Percentiles rank a stretch among this genome's conserved stretches.
These are phyloP conservation scores for Drosophila sucinea DNA, from an alignment of 1,140 invertebrate species.

Conservation along the genomic window DNA sequence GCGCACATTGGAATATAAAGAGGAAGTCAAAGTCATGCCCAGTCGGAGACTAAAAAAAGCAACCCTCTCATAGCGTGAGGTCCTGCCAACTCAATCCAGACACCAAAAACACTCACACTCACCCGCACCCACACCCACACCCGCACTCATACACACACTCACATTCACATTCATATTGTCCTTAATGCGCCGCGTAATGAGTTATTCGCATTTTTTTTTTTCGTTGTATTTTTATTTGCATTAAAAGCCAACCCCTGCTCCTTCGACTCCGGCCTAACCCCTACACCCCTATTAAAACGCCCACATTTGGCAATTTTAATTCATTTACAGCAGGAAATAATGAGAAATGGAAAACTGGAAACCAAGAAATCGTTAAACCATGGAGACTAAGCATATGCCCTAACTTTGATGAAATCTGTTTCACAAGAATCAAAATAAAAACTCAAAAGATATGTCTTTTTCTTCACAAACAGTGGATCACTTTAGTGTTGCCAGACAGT, in stretches of 20 bases:
- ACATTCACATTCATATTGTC: conserved; percentile 52
- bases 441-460: too few species aligned
- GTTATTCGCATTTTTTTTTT: conserved; percentile 80
- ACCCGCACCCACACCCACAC: conserved; percentile 27
- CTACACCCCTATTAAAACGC: conserved; percentile 35
- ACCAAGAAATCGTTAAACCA: not conserved
- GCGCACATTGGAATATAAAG: conserved; percentile 17
- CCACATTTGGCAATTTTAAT: conserved; percentile 78
- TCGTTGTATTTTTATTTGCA: conserved; percentile 59
- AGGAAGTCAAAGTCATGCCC: conserved; percentile 77
- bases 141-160: conserved; percentile 28
- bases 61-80: conserved; percentile 64
- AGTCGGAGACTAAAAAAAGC: conserved; percentile 60
- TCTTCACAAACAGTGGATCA: too few species aligned
- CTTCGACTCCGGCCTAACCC: conserved; percentile 11
- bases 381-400: not conserved
- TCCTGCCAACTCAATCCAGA: conserved; percentile 37
- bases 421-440: too few species aligned
- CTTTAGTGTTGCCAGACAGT: too few species aligned
- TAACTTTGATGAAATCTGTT: not conserved
- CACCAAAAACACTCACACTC: conserved; percentile 33
- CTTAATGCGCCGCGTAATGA: conserved; percentile 79
- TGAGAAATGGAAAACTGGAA: conserved; percentile 37
- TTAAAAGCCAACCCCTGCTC: conserved; percentile 51
- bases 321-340: conserved; percentile 76